Evolutionary conservation across 2,797 vertebrate species (phyloP).

Genomic region (Toxotes lorentzi): DNA sequence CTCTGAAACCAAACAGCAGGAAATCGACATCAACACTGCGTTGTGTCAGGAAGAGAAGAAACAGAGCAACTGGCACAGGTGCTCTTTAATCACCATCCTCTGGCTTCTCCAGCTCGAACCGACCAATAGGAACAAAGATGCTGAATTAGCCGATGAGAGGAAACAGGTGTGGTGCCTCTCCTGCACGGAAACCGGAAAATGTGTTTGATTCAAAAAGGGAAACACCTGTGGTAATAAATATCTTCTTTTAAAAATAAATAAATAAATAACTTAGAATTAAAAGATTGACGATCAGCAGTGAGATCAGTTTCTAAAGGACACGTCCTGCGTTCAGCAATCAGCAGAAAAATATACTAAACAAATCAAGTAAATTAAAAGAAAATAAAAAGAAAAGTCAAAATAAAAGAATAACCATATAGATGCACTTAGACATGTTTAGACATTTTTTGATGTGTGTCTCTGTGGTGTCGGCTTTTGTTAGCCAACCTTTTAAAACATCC

Average conservation of each 20-base stretch:
- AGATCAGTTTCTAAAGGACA: neutral
- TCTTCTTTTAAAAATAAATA: neutral
- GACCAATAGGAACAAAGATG: constrained; percentile 23
- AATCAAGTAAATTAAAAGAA: neutral
- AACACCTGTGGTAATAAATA: neutral
- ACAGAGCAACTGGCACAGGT: constrained; percentile 7
- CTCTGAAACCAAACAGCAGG: neutral
- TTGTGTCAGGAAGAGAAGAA: neutral
- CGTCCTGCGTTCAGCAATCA: neutral
- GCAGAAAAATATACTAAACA: neutral
- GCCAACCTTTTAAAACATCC: neutral
- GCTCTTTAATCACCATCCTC: constrained; percentile 27
- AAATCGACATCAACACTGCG: neutral
- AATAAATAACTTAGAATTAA: neutral
- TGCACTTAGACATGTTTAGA: neutral
- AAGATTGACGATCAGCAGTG: neutral
- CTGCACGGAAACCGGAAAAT: neutral
- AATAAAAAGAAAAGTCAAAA: neutral
- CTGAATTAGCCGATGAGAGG: constrained; percentile 26
- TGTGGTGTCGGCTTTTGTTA: neutral
- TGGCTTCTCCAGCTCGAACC: constrained; percentile 11
- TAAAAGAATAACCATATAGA: too few relatives aligned
- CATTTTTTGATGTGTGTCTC: neutral
- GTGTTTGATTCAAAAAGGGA: neutral
- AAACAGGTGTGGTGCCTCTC: constrained; percentile 31